phyloP scores from a whole-genome alignment of 2,888 invertebrate genomes.

The Matsumyia berberina region DNA sequence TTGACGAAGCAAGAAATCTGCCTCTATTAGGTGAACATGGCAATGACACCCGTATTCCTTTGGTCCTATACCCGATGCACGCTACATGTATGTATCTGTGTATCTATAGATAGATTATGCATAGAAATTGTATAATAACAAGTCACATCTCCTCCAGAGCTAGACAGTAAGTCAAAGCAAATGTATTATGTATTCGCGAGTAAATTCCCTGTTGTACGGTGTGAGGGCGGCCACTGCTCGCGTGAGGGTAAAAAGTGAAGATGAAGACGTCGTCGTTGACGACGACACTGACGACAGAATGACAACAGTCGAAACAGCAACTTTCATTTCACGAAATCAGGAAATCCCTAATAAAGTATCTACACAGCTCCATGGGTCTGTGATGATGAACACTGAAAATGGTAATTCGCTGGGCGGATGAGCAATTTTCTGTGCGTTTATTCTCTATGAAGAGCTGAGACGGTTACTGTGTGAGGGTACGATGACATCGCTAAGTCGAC shows the following conservation, averaged over 20 bases:
- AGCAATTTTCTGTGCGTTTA: constrained; percentile 59
- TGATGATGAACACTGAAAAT: constrained; percentile 53
- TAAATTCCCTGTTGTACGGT: constrained; percentile 25
- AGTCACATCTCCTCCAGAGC: constrained; percentile 26
- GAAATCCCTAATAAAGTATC: constrained; percentile 68
- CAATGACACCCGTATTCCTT: constrained; percentile 41
- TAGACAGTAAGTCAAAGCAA: constrained; percentile 47
- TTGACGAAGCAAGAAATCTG: constrained; percentile 45
- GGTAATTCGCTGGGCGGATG: constrained; percentile 61
- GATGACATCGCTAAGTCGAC: constrained; percentile 35
- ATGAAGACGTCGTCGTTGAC: constrained; percentile 19
- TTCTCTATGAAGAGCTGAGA: not conserved
- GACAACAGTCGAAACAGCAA: constrained; percentile 32
- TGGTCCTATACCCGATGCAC: not conserved
- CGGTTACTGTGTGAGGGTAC: not conserved
- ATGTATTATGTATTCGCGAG: constrained; percentile 23
- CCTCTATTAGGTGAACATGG: constrained; percentile 44
- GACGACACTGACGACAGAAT: not conserved
- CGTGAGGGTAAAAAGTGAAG: constrained; percentile 27
- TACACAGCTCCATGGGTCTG: constrained; percentile 43
- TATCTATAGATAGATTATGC: constrained; percentile 19
- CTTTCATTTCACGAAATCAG: constrained; percentile 59
- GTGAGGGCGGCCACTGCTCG: constrained; percentile 1
- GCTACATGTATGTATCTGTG: too few relatives aligned
- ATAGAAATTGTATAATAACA: constrained; percentile 50